Base-by-base conservation (phyloP, 2,888 invertebrate species). In the Galeruca laticollis region DNA sequence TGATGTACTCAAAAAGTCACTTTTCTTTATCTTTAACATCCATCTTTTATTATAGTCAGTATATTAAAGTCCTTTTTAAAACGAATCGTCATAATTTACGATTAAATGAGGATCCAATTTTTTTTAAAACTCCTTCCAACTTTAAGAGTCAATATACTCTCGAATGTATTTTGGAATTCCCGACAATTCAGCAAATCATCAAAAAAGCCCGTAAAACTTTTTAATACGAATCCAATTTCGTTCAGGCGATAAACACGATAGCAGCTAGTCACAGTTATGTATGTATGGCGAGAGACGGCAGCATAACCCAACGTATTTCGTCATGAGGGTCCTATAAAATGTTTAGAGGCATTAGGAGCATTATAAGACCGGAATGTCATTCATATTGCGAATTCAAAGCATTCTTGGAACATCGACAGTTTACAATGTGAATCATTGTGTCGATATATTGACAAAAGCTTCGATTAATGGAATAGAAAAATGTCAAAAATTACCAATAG, bases 341-440 rank as follows among this genome's bases (percentile, higher is more conserved):
- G 43, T 47, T 47, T 47, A 47, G 43, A 47, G 15, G 43, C 2
- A 47, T 47, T 47, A 40, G 40, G n/a, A 47, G 15, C 43, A 15
- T 3, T 47, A 15, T 47, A 47, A 40, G 13, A n/a, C 13, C 13
- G 43, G 15, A 47, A 47, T 15, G n/a, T 15, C 18, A 15, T 47
- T n/a, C 43, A 47, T n/a, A 47, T 15, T 47, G 0, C 9, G 43
- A 47, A 47, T 47, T 47, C 43, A 15, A 15, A 18, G 15, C 18
- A 47, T 47, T 47, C 43, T 47, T 15, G 15, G 15, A 47, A 47
- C 15, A 47, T 47, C 8, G 8, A 40, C 40, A n/a, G n/a, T 11
- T 40, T n/a, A n/a, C 13, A 40, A 40, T 40, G 10, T 40, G 40
- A 40, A 35, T 35, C 35, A 35, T 35, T n/a, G n/a, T n/a, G n/a